These are phyloP conservation scores for Drosophila austrosaltans DNA, from an alignment of 2,888 invertebrate genomes.

Conservation along the genomic window DNA sequence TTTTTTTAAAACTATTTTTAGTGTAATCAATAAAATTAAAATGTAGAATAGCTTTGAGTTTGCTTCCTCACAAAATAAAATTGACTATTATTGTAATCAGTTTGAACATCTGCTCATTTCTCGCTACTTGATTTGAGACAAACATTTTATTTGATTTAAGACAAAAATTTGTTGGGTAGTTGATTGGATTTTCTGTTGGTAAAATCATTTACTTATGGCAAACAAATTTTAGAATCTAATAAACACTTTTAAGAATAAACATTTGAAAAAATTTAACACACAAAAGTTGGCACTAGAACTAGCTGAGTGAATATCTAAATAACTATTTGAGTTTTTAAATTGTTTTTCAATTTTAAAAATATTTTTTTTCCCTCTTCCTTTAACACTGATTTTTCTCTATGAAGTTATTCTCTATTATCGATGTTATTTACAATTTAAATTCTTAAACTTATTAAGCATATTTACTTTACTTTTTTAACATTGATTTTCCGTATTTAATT, in stretches of 20 bases:
- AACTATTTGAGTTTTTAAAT: too few relatives aligned
- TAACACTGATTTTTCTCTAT: too few relatives aligned
- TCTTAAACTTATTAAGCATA: background rate
- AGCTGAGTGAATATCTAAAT: too few relatives aligned
- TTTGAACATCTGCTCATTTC: slow-evolving; percentile 1
- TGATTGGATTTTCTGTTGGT: background rate
- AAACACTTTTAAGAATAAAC: background rate
- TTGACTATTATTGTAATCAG: slow-evolving; percentile 26
- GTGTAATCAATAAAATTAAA: slow-evolving; percentile 52
- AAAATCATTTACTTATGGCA: background rate
- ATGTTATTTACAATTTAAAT: background rate
- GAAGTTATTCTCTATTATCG: too few relatives aligned
- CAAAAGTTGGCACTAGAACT: background rate
- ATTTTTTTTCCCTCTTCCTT: too few relatives aligned
- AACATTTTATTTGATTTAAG: background rate
- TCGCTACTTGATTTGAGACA: background rate
- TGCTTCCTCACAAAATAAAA: slow-evolving; percentile 39
- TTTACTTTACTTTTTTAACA: slow-evolving; percentile 4
- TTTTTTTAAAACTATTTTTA: slow-evolving; percentile 35
- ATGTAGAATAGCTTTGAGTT: slow-evolving; percentile 23
- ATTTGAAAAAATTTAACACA: background rate
- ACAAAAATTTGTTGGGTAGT: background rate
- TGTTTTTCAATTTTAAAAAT: too few relatives aligned
- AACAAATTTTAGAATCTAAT: background rate
- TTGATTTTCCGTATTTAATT: slow-evolving; percentile 1